A percentile compares a stretch with the other conserved stretches of the same genome.
Evolutionary conservation across 2,113 vertebrate species (phyloP).

Genomic region (Gallinago undulata): DNA sequence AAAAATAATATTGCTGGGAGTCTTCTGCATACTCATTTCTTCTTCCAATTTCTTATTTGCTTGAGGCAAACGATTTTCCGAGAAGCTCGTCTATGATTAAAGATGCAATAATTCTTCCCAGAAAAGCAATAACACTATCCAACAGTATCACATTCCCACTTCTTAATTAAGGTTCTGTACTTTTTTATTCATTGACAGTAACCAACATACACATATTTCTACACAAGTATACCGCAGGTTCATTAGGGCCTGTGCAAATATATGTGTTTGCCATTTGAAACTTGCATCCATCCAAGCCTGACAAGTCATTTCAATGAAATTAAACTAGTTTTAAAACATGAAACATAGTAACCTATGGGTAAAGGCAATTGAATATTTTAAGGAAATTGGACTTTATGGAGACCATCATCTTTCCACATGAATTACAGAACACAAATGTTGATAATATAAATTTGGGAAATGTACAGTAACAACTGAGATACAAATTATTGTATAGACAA

Average conservation of each 20-base stretch:
- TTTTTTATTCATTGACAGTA: slow-evolving; percentile 3
- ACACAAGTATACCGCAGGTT: not conserved
- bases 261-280: not conserved
- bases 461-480: not conserved
- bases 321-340: not conserved
- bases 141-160: slow-evolving; percentile 26
- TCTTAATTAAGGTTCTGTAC: slow-evolving; percentile 16
- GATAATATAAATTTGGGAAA: not conserved
- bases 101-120: slow-evolving; percentile 41
- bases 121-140: slow-evolving; percentile 3
- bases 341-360: not conserved
- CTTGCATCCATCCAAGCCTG: not conserved
- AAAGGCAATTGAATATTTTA: not conserved
- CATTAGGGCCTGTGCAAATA: not conserved
- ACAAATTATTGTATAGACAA: not conserved
- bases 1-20: slow-evolving; percentile 25
- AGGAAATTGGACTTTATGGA: not conserved
- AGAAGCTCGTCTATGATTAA: slow-evolving; percentile 7
- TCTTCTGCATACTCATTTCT: not conserved
- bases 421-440: not conserved
- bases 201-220: slow-evolving; percentile 5
- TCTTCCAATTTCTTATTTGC: slow-evolving; percentile 17
- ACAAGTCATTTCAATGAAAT: not conserved
- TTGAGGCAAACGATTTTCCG: slow-evolving; percentile 18
- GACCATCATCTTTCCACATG: not conserved